Conservation (phyloP, 1,140 invertebrate genomes). For the Helicorthomorpha holstii region DNA sequence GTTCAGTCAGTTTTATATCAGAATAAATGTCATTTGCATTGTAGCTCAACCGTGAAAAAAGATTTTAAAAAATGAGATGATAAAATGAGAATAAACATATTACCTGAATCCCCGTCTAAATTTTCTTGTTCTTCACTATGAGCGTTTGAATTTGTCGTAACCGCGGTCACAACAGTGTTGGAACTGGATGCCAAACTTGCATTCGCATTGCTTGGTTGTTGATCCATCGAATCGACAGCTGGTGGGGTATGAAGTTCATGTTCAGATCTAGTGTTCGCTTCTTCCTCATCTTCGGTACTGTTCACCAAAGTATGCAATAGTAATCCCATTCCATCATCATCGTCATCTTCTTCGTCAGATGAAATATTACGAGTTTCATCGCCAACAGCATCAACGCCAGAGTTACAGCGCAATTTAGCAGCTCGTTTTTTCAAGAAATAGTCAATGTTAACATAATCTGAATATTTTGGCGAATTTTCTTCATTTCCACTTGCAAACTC, state of each 20-base stretch:
- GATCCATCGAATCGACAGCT: not conserved
- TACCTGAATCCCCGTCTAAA: too few species aligned
- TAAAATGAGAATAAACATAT: too few species aligned
- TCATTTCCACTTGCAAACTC: slow-evolving; percentile 18
- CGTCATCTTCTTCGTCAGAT: slow-evolving; percentile 8
- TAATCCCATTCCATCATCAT: slow-evolving; percentile 8
- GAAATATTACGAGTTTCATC: slow-evolving; percentile 6
- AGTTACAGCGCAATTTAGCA: not conserved
- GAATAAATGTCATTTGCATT: too few species aligned
- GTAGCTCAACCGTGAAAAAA: too few species aligned
- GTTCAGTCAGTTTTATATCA: too few species aligned
- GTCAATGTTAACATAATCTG: slow-evolving; percentile 24
- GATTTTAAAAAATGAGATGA: too few species aligned
- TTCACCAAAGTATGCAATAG: slow-evolving; percentile 5
- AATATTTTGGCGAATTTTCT: slow-evolving; percentile 24
- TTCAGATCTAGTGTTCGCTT: not conserved
- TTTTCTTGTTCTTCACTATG: too few species aligned
- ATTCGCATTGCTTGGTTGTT: too few species aligned
- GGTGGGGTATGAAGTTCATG: slow-evolving; percentile 3
- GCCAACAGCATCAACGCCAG: not conserved
- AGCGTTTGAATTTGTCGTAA: too few species aligned
- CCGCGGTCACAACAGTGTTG: too few species aligned
- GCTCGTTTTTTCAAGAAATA: slow-evolving; percentile 13
- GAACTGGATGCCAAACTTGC: too few species aligned
- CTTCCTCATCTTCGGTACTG: not conserved